Conservation (phyloP, 2,888 invertebrate genomes). For the Myopa testacea region DNA sequence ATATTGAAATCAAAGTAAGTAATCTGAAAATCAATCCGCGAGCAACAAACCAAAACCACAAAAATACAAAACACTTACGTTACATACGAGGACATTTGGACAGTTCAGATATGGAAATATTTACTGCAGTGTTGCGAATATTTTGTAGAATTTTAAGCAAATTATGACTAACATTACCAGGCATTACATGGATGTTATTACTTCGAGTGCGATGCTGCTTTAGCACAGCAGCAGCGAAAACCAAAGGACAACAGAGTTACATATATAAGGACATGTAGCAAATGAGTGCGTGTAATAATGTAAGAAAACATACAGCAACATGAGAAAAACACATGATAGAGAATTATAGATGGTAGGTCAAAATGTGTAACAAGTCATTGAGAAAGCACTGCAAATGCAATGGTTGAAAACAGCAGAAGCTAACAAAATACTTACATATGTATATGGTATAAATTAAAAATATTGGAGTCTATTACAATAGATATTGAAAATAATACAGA, state of each 20-base stretch:
- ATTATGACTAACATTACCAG: conserved; percentile 49
- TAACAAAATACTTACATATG: not conserved
- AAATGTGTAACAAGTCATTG: conserved; percentile 1
- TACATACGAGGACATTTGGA: conserved; percentile 20
- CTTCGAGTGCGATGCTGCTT: not conserved
- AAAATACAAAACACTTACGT: not conserved
- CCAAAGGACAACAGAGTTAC: conserved; percentile 39
- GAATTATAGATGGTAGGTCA: conserved; percentile 11
- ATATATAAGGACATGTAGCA: conserved; percentile 41
- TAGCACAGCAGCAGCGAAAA: conserved; percentile 22
- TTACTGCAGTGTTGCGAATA: conserved; percentile 66
- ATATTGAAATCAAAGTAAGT: conserved; percentile 21
- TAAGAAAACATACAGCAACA: conserved; percentile 42
- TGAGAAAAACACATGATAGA: conserved; percentile 5
- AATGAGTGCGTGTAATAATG: conserved; percentile 46
- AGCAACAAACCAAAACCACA: conserved; percentile 40
- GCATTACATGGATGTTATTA: conserved; percentile 41
- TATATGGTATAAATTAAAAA: not conserved
- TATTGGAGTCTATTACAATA: not conserved
- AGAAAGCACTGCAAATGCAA: not conserved
- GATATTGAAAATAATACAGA: not conserved
- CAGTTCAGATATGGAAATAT: conserved; percentile 54
- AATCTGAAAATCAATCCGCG: conserved; percentile 40
- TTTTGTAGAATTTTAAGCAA: conserved; percentile 66
- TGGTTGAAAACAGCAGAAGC: not conserved